Conservation (phyloP, 2,797 vertebrate species). For the Australoheros facetus region DNA sequence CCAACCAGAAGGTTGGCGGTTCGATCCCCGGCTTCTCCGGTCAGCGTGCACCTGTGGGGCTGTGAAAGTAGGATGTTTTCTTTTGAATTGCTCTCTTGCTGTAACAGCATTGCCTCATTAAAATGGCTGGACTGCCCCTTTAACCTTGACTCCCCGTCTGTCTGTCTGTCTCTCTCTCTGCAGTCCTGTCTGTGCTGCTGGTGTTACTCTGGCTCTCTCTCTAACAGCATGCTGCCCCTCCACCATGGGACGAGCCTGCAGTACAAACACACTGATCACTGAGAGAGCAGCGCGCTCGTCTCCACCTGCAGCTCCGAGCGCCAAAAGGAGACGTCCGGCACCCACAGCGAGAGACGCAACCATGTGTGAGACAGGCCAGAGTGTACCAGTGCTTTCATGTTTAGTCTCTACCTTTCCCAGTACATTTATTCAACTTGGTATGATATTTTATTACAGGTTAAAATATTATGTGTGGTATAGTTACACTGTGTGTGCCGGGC, state of each 20-base stretch:
- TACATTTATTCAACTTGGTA: conserved; percentile 9
- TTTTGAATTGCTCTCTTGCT: background rate
- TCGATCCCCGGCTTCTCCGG: background rate
- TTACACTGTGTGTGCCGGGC: background rate
- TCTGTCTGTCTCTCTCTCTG: conserved; percentile 28
- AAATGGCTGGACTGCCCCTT: background rate
- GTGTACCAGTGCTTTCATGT: background rate
- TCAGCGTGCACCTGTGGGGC: no score
- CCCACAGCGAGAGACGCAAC: background rate
- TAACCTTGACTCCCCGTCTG: conserved; percentile 16
- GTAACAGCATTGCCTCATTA: background rate
- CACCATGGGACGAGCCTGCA: conserved; percentile 86
- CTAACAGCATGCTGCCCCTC: conserved; percentile 85
- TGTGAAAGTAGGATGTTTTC: background rate
- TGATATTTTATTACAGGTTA: background rate
- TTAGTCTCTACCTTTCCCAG: background rate
- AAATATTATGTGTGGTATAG: background rate
- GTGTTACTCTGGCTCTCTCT: conserved; percentile 84
- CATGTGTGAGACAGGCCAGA: background rate
- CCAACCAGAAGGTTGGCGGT: background rate
- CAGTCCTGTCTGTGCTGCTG: conserved; percentile 93
- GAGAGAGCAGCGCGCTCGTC: conserved; percentile 4
- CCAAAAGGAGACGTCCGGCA: background rate
- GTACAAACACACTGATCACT: conserved; percentile 72
- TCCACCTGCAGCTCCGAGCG: background rate